phyloP scores from a whole-genome alignment of 2,113 vertebrate genomes.

The Stomatorhinus ivindoensis region DNA sequence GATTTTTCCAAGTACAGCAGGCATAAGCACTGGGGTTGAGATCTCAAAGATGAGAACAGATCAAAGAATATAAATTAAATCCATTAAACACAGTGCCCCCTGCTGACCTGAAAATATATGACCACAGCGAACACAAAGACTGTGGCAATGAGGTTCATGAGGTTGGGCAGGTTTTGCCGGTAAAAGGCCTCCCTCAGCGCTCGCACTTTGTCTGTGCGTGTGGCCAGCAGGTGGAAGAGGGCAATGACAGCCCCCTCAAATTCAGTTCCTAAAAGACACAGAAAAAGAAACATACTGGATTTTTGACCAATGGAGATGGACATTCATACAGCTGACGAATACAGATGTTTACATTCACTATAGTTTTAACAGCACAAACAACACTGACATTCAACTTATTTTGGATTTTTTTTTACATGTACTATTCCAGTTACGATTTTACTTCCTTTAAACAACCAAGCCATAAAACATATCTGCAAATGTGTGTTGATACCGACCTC shows the following conservation, averaged over 20 bases:
- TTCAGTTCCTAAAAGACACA: conserved; percentile 74
- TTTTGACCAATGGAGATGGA: background rate
- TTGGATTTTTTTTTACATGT: background rate
- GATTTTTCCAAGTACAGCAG: background rate
- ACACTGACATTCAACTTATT: background rate
- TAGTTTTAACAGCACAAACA: background rate
- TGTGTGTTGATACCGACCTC: conserved; percentile 64
- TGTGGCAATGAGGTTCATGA: conserved; percentile 96
- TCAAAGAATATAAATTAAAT: background rate
- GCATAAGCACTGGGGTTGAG: background rate
- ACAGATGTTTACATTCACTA: background rate
- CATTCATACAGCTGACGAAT: background rate
- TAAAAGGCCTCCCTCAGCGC: conserved; percentile 96
- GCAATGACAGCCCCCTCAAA: conserved; percentile 98
- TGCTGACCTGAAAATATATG: conserved; percentile 95
- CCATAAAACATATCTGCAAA: background rate
- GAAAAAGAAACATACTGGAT: background rate
- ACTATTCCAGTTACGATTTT: background rate
- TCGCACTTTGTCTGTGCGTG: conserved; percentile 93
- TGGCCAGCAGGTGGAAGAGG: conserved; percentile 92
- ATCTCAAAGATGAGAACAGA: background rate
- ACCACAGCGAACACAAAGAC: conserved; percentile 97
- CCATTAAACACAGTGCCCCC: background rate
- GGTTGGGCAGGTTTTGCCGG: conserved; percentile 96
- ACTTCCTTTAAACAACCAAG: background rate